Evolutionary conservation across 2,113 vertebrate genomes (phyloP).

Genomic region (Periophthalmodon schlosseri): DNA sequence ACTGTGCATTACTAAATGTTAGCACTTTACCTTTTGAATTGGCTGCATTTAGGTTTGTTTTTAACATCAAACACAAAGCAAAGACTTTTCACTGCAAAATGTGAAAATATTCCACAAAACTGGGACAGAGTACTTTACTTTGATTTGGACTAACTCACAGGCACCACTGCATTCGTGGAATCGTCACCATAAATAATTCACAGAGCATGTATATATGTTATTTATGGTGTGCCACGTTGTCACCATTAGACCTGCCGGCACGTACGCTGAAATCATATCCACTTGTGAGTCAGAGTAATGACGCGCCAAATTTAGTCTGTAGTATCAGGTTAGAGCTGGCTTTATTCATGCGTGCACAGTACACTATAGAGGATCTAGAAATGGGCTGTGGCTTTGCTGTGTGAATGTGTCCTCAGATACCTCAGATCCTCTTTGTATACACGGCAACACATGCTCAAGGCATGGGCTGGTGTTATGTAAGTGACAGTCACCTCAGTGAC

Average conservation of each 20-base stretch:
- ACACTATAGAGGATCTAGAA: not conserved
- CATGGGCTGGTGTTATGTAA: not conserved
- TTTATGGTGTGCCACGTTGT: slow-evolving; percentile 2
- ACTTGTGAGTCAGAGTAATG: slow-evolving; percentile 2
- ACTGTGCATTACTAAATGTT: slow-evolving; percentile 48
- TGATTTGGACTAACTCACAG: not conserved
- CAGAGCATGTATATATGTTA: not conserved
- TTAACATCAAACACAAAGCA: slow-evolving; percentile 29
- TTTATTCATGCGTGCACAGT: slow-evolving; percentile 1
- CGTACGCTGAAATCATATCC: slow-evolving; percentile 9
- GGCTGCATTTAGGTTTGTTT: slow-evolving; percentile 31
- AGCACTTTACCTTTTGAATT: slow-evolving; percentile 46
- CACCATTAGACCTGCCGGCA: not conserved
- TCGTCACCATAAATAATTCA: not conserved
- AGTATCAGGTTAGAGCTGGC: slow-evolving; percentile 25
- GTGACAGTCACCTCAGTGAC: not conserved
- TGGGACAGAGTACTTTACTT: slow-evolving; percentile 1
- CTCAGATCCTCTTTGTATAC: not conserved
- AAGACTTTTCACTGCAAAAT: slow-evolving; percentile 18
- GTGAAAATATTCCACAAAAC: slow-evolving; percentile 1
- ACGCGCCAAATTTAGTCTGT: slow-evolving; percentile 7
- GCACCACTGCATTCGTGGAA: not conserved
- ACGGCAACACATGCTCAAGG: not conserved
- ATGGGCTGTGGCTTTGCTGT: slow-evolving; percentile 1
- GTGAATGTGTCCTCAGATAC: not conserved